Percentiles rank a stretch among this genome's conserved stretches.
Evolutionary conservation across 2,888 invertebrate genomes (phyloP).

Genomic region (Dicyrtoma fusca): DNA sequence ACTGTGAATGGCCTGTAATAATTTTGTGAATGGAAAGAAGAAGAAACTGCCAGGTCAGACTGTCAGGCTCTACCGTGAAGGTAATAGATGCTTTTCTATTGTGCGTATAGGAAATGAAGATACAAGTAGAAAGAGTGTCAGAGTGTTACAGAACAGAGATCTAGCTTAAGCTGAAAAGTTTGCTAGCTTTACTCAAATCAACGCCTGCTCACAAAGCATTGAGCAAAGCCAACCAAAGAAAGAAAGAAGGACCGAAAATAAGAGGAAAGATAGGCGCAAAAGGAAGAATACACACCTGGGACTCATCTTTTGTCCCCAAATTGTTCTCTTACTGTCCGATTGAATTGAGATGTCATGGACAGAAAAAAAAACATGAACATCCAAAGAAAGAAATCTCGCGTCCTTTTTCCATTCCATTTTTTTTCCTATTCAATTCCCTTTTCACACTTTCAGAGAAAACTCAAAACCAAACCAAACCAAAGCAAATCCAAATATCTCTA

Average conservation of each 20-base stretch:
- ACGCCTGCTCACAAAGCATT: constrained; percentile 17
- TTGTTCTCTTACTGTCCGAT: constrained; percentile 11
- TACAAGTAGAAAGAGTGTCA: neutral
- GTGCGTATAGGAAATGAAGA: neutral
- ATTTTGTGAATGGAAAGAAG: too few relatives aligned
- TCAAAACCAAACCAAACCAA: too few relatives aligned
- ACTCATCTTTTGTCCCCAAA: constrained; percentile 25
- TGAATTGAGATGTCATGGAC: constrained; percentile 28
- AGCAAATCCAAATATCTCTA: too few relatives aligned
- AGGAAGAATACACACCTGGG: constrained; percentile 7
- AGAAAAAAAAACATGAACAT: neutral
- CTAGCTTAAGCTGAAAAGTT: too few relatives aligned
- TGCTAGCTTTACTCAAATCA: too few relatives aligned
- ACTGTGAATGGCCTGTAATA: too few relatives aligned
- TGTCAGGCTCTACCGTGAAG: too few relatives aligned
- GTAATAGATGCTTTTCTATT: neutral
- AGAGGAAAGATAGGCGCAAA: neutral
- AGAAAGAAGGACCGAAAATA: neutral
- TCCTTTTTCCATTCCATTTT: neutral
- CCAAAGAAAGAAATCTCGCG: too few relatives aligned
- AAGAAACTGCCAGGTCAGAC: too few relatives aligned
- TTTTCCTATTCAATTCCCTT: constrained; percentile 3
- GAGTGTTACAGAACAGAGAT: neutral
- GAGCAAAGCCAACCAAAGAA: too few relatives aligned
- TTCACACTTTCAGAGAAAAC: neutral